A percentile compares a stretch with the other conserved stretches of the same genome.
Conservation (phyloP, 2,113 vertebrate genomes). For the Otocyon megalotis region DNA sequence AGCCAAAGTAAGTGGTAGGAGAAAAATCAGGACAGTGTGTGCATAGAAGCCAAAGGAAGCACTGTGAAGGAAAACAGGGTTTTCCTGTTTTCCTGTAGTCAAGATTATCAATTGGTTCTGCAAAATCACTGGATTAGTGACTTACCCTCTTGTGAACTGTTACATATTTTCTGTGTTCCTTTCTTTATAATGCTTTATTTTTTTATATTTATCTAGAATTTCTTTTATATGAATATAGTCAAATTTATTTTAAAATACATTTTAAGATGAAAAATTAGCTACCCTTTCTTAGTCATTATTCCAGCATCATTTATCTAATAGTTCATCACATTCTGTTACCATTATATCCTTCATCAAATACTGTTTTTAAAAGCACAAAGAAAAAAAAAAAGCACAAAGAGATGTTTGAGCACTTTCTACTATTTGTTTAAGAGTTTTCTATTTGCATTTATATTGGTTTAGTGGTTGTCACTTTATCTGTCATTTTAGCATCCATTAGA, state of each 20-base stretch:
- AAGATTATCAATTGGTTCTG: neutral
- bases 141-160: neutral
- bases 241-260: constrained; percentile 12
- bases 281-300: constrained; percentile 6
- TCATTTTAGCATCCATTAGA: neutral
- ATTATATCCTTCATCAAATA: neutral
- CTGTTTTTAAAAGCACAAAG: constrained; percentile 18
- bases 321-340: neutral
- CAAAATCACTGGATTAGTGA: neutral
- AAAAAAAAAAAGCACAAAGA: constrained; percentile 5
- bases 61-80: neutral
- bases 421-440: neutral
- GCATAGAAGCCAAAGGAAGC: neutral
- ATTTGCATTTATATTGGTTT: neutral
- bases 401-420: neutral
- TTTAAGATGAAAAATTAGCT: constrained; percentile 16
- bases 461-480: neutral
- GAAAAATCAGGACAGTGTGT: neutral
- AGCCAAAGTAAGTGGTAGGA: neutral
- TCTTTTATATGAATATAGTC: neutral
- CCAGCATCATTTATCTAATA: neutral
- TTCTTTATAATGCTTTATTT: constrained; percentile 31
- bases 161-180: neutral
- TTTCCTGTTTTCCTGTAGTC: neutral
- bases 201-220: constrained; percentile 51